A percentile compares a stretch with the other conserved stretches of the same genome.
Evolutionary conservation across 2,888 invertebrate genomes (phyloP).

Genomic region (Abrostola triplasia): DNA sequence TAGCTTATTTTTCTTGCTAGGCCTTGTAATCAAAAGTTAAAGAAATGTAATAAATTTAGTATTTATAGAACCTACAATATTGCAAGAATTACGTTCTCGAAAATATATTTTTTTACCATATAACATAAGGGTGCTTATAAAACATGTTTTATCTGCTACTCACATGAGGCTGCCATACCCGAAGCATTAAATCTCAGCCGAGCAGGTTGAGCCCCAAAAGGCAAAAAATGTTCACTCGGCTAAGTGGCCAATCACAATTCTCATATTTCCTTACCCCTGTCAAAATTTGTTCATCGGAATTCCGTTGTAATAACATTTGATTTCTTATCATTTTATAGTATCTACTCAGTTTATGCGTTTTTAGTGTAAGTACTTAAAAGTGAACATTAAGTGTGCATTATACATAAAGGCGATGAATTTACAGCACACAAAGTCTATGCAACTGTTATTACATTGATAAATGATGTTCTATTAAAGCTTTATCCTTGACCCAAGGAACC

Average conservation of each 20-base stretch:
- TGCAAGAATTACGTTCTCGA: background rate
- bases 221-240: slow-evolving; percentile 14
- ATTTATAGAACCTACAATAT: background rate
- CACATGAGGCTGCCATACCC: slow-evolving; percentile 1
- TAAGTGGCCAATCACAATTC: slow-evolving; percentile 15
- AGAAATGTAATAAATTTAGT: slow-evolving; percentile 4
- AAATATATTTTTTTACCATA: background rate
- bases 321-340: background rate
- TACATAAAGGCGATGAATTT: background rate
- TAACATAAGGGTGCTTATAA: background rate
- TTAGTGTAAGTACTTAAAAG: too few relatives aligned
- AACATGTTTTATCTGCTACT: slow-evolving; percentile 4
- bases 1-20: background rate
- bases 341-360: background rate
- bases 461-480: too few relatives aligned
- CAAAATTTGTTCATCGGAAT: slow-evolving; percentile 16
- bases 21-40: background rate
- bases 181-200: slow-evolving; percentile 7
- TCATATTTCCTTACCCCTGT: slow-evolving; percentile 42
- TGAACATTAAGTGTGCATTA: too few relatives aligned
- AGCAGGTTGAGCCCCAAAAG: background rate
- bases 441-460: too few relatives aligned
- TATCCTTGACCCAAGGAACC: too few relatives aligned
- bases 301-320: background rate
- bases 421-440: too few relatives aligned